phyloP scores from a whole-genome alignment of 2,797 vertebrate genomes.

The Syngnathus rostellatus region DNA sequence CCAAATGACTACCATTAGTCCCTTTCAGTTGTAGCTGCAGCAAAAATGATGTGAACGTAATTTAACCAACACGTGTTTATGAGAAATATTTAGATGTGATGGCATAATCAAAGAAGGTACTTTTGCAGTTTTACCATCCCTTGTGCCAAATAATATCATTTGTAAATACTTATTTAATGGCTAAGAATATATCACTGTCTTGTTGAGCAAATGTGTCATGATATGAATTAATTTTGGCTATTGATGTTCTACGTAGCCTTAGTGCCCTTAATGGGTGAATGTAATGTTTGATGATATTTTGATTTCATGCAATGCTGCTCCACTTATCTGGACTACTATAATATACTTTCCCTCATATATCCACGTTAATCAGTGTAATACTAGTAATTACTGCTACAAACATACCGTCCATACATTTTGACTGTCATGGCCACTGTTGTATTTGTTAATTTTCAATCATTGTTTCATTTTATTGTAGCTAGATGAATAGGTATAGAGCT shows the following conservation, averaged over 20 bases:
- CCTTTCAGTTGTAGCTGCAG: constrained; percentile 35
- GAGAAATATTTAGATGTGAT: neutral
- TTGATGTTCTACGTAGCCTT: neutral
- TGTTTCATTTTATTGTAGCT: neutral
- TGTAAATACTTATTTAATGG: neutral
- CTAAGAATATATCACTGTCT: neutral
- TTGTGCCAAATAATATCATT: neutral
- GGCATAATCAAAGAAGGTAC: neutral
- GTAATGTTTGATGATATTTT: neutral
- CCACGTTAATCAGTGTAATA: constrained; percentile 1
- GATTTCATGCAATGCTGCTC: neutral
- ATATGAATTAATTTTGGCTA: neutral
- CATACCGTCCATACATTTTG: neutral
- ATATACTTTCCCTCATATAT: neutral
- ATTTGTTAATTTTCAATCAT: neutral
- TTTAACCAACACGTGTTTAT: neutral
- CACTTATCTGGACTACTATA: neutral
- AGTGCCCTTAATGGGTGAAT: no score
- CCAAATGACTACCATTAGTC: constrained; percentile 57
- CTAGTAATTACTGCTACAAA: neutral
- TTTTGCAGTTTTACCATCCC: neutral
- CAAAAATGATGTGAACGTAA: neutral
- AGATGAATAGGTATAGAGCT: neutral
- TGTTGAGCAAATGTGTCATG: neutral
- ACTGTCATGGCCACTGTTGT: neutral